Evolutionary conservation across 2,797 vertebrate genomes (phyloP).

Genomic region (Heliangelus exortis): DNA sequence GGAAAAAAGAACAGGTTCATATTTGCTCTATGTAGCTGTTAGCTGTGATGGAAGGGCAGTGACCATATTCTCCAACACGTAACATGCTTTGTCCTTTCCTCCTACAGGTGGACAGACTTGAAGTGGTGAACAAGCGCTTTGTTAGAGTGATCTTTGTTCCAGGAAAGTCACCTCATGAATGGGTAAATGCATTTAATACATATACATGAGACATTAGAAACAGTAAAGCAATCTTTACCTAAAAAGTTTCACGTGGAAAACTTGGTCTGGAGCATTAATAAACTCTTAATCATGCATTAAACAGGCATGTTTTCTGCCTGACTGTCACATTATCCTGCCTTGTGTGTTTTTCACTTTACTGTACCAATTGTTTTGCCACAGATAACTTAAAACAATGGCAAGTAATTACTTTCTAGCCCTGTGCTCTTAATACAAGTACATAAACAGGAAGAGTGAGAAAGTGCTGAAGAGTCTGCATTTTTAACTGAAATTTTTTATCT

Average conservation of each 20-base stretch:
- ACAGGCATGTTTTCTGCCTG: background rate
- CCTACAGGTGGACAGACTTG: constrained; percentile 88
- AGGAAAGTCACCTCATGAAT: constrained; percentile 87
- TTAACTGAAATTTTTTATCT: background rate
- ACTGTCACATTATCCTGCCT: background rate
- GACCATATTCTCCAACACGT: background rate
- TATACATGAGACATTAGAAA: background rate
- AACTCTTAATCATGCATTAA: background rate
- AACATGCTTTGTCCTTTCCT: background rate
- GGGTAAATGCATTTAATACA: constrained; percentile 80
- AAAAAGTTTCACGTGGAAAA: background rate
- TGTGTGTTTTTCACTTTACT: background rate
- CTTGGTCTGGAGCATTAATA: background rate
- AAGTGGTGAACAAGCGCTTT: constrained; percentile 95
- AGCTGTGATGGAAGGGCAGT: background rate
- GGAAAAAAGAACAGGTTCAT: background rate
- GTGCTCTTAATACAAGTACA: background rate
- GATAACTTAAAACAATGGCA: background rate
- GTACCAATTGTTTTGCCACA: background rate
- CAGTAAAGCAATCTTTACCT: background rate
- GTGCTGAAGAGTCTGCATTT: background rate
- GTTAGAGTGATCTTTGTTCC: constrained; percentile 90
- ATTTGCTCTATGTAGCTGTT: background rate
- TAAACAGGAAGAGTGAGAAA: background rate
- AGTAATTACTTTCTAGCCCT: background rate